Evolutionary conservation across 2,888 invertebrate species (phyloP).

Genomic region (Microctonus brassicae): DNA sequence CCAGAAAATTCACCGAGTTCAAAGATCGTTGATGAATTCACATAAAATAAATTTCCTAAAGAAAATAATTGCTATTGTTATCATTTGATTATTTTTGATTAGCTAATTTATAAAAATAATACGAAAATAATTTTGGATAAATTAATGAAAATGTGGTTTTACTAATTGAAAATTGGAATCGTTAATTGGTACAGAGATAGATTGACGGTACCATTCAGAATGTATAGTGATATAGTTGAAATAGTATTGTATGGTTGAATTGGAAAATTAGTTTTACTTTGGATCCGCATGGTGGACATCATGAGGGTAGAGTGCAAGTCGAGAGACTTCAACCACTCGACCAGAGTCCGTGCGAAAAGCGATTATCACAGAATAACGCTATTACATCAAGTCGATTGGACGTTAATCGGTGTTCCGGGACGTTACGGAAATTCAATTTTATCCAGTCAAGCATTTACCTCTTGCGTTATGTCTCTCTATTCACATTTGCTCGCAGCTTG

Average conservation of each 20-base stretch:
- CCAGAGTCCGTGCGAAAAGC: slow-evolving; percentile 38
- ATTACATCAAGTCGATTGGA: slow-evolving; percentile 53
- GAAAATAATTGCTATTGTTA: too few relatives aligned
- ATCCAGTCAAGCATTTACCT: slow-evolving; percentile 29
- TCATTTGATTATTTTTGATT: too few relatives aligned
- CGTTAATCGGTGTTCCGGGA: slow-evolving; percentile 53
- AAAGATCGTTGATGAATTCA: too few relatives aligned
- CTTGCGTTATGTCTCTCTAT: neutral
- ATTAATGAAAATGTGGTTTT: neutral
- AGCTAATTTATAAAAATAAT: too few relatives aligned
- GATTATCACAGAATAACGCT: slow-evolving; percentile 60
- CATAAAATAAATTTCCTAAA: too few relatives aligned
- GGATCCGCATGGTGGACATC: neutral
- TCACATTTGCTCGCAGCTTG: neutral
- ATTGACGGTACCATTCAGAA: neutral
- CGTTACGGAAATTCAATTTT: slow-evolving; percentile 56
- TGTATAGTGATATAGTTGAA: neutral
- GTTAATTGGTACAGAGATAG: neutral
- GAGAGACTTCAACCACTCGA: slow-evolving; percentile 34
- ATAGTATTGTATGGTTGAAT: neutral
- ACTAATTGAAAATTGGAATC: neutral
- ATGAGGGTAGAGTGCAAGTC: slow-evolving; percentile 30
- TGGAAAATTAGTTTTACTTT: neutral
- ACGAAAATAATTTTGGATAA: neutral
- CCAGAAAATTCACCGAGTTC: too few relatives aligned